phyloP scores from a whole-genome alignment of 2,113 vertebrate species.

The Sula dactylatra region DNA sequence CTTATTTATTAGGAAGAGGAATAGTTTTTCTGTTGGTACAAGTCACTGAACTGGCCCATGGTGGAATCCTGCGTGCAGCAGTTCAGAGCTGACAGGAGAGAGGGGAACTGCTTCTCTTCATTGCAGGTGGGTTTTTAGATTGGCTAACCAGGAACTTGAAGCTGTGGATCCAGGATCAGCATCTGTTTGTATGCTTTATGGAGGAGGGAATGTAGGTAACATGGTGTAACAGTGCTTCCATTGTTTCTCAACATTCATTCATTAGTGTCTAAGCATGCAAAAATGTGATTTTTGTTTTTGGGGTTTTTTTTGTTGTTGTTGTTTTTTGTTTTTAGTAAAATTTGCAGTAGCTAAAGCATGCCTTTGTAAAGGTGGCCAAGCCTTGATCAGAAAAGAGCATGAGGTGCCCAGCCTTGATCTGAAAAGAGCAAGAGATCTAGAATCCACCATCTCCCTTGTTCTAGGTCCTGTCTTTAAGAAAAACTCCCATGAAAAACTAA shows the following conservation, averaged over 20 bases:
- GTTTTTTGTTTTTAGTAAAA: neutral
- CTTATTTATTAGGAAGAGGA: neutral
- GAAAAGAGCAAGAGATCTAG: neutral
- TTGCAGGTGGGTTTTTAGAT: neutral
- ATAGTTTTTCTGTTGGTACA: neutral
- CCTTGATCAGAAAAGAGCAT: neutral
- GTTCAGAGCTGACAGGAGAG: neutral
- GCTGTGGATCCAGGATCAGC: neutral
- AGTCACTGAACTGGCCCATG: neutral
- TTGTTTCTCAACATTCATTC: neutral
- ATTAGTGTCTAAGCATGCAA: neutral
- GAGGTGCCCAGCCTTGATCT: neutral
- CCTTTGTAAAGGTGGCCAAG: neutral
- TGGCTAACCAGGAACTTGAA: neutral
- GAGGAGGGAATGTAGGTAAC: neutral
- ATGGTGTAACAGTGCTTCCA: neutral
- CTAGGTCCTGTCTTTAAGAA: neutral
- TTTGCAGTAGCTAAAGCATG: neutral
- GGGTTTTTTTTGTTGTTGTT: neutral
- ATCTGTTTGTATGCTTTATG: neutral
- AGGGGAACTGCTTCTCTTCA: neutral
- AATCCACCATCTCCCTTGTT: neutral
- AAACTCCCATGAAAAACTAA: neutral
- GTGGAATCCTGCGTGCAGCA: neutral
- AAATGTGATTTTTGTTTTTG: neutral